A percentile compares a stretch with the other conserved stretches of the same genome.
These are phyloP conservation scores for Apistogramma diplotaenia DNA, from an alignment of 2,113 vertebrate species.

Conservation along the genomic window DNA sequence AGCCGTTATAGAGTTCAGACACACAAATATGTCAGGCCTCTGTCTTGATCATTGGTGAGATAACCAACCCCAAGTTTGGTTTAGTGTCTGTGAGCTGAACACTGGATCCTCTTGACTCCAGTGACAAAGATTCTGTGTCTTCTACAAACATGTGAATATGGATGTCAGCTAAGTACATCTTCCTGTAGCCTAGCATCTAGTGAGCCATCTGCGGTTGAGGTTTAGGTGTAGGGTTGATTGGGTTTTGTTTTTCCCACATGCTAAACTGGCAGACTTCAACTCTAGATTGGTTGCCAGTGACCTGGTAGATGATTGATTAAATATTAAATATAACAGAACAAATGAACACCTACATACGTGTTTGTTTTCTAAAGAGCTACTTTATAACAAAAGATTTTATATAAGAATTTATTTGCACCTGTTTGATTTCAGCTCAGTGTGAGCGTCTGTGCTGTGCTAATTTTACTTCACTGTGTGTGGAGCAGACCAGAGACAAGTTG, in stretches of 20 bases:
- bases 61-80: neutral
- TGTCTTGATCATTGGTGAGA: neutral
- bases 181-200: neutral
- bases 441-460: neutral
- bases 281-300: too few species aligned
- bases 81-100: neutral
- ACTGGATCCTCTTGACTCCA: neutral
- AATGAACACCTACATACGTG: neutral
- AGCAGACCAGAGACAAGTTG: neutral
- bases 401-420: neutral
- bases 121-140: neutral
- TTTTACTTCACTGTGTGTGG: neutral
- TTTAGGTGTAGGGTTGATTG: neutral
- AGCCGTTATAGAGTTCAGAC: neutral
- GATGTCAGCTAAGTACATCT: too few species aligned
- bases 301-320: too few species aligned
- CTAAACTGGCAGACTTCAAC: neutral
- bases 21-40: neutral
- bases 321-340: too few species aligned
- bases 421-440: neutral
- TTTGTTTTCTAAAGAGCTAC: neutral
- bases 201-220: neutral
- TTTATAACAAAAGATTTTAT: neutral
- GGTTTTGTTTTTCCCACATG: neutral
- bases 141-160: neutral